Conservation (phyloP, 2,113 vertebrate genomes). For the Barnardius zonarius region DNA sequence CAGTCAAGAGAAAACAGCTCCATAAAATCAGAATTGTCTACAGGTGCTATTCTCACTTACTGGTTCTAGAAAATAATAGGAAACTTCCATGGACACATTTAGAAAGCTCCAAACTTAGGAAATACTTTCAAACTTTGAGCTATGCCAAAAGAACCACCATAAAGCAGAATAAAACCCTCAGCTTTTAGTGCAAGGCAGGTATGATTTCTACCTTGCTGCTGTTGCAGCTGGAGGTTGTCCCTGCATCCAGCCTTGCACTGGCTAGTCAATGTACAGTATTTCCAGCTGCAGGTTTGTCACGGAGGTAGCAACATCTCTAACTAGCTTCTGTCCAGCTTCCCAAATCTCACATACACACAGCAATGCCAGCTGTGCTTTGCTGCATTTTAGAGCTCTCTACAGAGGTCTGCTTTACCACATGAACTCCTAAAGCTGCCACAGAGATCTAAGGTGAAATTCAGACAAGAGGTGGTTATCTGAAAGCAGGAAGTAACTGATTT, state of each 20-base stretch:
- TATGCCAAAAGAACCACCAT: not conserved
- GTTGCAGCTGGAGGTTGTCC: not conserved
- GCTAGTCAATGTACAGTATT: not conserved
- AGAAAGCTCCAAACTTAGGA: not conserved
- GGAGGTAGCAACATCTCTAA: not conserved
- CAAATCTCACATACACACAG: not conserved
- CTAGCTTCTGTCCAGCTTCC: not conserved
- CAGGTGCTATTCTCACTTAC: not conserved
- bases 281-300: not conserved
- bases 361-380: not conserved
- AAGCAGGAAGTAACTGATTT: not conserved
- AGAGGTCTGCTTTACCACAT: not conserved
- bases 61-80: not conserved
- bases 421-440: not conserved
- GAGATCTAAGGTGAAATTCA: not conserved
- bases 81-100: not conserved
- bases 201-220: not conserved
- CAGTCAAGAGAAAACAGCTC: not conserved
- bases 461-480: not conserved
- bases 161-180: not conserved
- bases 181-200: not conserved
- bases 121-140: not conserved
- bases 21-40: not conserved
- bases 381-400: not conserved
- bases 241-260: not conserved